Conservation (phyloP, 2,888 invertebrate species). For the Colletes collaris region DNA sequence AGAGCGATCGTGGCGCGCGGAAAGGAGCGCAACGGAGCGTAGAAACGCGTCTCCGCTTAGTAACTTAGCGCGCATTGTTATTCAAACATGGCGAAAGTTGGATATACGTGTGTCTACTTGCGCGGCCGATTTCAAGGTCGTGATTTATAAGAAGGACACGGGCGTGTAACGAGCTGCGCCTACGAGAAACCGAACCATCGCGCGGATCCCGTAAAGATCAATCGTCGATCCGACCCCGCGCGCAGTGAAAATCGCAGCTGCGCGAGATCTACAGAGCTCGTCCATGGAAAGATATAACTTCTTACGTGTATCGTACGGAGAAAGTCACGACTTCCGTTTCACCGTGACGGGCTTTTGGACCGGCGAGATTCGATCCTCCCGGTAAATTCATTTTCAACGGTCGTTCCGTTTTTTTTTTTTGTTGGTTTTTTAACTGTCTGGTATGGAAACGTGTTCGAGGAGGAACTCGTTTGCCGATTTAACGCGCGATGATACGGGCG, state of each 20-base stretch:
- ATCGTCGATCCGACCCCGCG: constrained; percentile 7
- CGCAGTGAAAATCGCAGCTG: constrained; percentile 19
- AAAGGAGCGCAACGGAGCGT: constrained; percentile 4
- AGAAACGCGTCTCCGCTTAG: background rate
- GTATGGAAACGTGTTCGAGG: too few species aligned
- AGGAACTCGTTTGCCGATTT: too few species aligned
- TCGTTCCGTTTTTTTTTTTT: too few species aligned
- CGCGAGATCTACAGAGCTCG: too few species aligned
- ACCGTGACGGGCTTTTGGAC: background rate
- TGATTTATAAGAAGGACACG: constrained; percentile 55
- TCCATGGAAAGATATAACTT: background rate
- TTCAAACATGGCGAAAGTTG: constrained; percentile 69
- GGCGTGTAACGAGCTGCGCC: constrained; percentile 20
- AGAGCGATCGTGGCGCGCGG: background rate
- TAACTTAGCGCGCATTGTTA: constrained; percentile 45
- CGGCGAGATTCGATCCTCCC: background rate
- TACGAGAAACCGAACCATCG: background rate
- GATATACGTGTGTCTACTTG: constrained; percentile 58
- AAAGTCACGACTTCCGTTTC: constrained; percentile 22
- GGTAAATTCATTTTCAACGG: constrained; percentile 2
- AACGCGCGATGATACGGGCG: too few species aligned
- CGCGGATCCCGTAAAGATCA: background rate
- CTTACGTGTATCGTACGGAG: constrained; percentile 17
- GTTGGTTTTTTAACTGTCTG: too few species aligned
- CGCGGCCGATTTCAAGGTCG: constrained; percentile 71